Conservation (phyloP, 2,888 invertebrate species). For the Tuberolachnus salignus region DNA sequence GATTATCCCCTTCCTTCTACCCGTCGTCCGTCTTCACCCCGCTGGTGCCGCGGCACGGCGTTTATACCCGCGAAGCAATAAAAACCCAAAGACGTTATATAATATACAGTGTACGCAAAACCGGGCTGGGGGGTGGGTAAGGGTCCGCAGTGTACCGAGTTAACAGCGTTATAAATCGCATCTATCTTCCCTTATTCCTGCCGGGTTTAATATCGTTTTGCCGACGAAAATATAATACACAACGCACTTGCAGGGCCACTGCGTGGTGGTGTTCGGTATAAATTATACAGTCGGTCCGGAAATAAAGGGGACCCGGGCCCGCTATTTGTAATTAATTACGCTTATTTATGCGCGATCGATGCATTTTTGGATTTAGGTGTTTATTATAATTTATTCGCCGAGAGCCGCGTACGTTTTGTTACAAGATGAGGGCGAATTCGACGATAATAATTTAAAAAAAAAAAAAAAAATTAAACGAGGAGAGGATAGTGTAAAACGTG, state of each 20-base stretch:
- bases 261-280: not conserved
- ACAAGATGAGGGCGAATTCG: not conserved
- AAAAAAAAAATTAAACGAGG: not conserved
- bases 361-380: constrained; percentile 50
- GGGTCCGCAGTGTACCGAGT: constrained; percentile 50
- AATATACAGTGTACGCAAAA: constrained; percentile 52
- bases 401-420: not conserved
- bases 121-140: constrained; percentile 13
- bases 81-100: constrained; percentile 45
- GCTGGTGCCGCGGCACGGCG: not conserved
- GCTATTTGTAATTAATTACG: constrained; percentile 42
- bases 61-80: constrained; percentile 38
- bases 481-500: constrained; percentile 33
- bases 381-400: not conserved
- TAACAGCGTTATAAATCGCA: constrained; percentile 55
- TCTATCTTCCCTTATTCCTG: constrained; percentile 3
- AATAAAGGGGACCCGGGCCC: not conserved
- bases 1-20: constrained; percentile 34
- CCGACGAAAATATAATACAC: constrained; percentile 24
- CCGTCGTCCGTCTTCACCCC: not conserved
- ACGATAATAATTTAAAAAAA: constrained; percentile 14
- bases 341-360: constrained; percentile 44
- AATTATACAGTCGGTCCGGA: not conserved
- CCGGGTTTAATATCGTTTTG: constrained; percentile 44
- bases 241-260: too few relatives aligned